A percentile compares a stretch with the other conserved stretches of the same genome.
phyloP scores from a whole-genome alignment of 2,888 invertebrate species.

The Geophilus truncorum region DNA sequence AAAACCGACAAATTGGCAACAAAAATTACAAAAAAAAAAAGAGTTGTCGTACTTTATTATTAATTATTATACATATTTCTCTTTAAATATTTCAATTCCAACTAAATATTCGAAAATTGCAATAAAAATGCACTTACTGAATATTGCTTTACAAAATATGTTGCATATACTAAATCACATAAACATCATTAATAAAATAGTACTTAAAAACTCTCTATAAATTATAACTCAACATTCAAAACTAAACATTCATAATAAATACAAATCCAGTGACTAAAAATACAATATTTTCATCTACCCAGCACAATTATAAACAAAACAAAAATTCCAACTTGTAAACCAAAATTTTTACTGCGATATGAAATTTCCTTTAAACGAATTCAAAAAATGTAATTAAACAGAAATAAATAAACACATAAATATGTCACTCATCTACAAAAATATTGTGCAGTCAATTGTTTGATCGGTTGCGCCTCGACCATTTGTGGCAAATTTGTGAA shows the following conservation, averaged over 20 bases:
- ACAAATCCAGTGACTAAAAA: not conserved
- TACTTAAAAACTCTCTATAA: not conserved
- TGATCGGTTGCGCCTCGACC: too few relatives aligned
- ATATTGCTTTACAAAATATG: not conserved
- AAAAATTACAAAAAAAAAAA: too few relatives aligned
- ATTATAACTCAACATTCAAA: not conserved
- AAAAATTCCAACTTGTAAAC: not conserved
- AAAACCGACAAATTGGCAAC: too few relatives aligned
- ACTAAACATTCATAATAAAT: not conserved
- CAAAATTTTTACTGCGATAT: not conserved
- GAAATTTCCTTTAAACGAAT: too few relatives aligned
- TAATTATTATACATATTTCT: too few relatives aligned
- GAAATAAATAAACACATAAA: not conserved
- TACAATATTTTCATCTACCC: not conserved
- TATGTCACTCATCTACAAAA: too few relatives aligned
- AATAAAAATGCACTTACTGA: not conserved
- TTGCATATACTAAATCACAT: conserved; percentile 13
- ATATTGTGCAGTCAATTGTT: too few relatives aligned
- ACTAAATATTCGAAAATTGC: not conserved
- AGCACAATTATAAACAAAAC: too few relatives aligned
- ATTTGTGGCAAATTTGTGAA: too few relatives aligned
- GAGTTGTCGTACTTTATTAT: too few relatives aligned
- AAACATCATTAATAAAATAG: not conserved
- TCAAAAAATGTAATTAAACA: too few relatives aligned
- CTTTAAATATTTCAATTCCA: not conserved